phyloP scores from a whole-genome alignment of 2,797 vertebrate species.

The Parotocinclus haroldoi region DNA sequence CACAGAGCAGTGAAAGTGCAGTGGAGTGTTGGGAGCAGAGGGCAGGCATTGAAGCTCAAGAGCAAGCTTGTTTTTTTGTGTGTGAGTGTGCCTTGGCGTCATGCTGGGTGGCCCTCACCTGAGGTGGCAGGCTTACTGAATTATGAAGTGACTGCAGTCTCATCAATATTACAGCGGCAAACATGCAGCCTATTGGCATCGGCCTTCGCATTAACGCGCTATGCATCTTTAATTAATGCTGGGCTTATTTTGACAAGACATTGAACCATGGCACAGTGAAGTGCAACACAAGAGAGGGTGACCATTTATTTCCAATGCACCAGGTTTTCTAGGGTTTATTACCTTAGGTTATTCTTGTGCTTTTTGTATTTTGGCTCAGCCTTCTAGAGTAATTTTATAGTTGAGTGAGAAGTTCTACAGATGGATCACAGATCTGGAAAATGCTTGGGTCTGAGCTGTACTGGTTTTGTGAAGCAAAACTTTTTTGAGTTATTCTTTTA shows the following conservation, averaged over 20 bases:
- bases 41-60: constrained; percentile 21
- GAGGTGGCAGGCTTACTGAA: constrained; percentile 68
- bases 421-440: constrained; percentile 4
- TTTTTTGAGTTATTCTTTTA: constrained; percentile 34
- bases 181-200: constrained; percentile 76
- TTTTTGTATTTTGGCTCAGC: constrained; percentile 5
- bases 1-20: constrained; percentile 52
- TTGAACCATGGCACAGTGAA: constrained; percentile 17
- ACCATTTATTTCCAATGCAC: constrained; percentile 51
- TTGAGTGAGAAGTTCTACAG: not conserved
- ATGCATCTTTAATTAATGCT: constrained; percentile 83
- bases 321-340: constrained; percentile 33
- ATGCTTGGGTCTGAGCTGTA: not conserved
- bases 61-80: constrained; percentile 11
- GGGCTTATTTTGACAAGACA: constrained; percentile 60
- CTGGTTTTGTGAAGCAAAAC: constrained; percentile 9
- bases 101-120: constrained; percentile 37
- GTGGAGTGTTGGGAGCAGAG: constrained; percentile 45
- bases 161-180: constrained; percentile 80
- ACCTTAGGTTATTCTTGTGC: constrained; percentile 22
- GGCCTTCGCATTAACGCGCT: constrained; percentile 69
- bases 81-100: constrained; percentile 33
- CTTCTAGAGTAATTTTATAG: constrained; percentile 14
- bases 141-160: constrained; percentile 69
- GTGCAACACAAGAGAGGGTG: constrained; percentile 36